A percentile compares a stretch with the other conserved stretches of the same genome.
Conservation (phyloP, 2,797 vertebrate genomes). For the Zalophus californianus region DNA sequence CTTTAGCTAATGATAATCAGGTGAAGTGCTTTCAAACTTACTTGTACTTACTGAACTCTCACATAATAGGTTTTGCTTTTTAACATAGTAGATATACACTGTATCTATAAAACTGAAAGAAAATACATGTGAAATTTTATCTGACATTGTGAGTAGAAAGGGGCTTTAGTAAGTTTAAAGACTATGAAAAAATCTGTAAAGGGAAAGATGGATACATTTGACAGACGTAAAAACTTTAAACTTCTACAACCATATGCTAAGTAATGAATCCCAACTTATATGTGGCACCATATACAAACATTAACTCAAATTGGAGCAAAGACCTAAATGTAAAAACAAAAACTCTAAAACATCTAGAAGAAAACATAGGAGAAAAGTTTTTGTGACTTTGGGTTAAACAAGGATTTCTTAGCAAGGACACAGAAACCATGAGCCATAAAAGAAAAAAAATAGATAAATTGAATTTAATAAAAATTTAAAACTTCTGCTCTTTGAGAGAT, state of each 20-base stretch:
- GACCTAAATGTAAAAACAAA: constrained; percentile 32
- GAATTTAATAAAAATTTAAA: not conserved
- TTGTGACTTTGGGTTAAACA: not conserved
- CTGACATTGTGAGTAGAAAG: not conserved
- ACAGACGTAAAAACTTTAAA: constrained; percentile 22
- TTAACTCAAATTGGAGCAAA: constrained; percentile 9
- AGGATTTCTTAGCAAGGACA: not conserved
- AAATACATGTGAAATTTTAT: not conserved
- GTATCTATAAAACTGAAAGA: constrained; percentile 48
- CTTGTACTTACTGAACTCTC: not conserved
- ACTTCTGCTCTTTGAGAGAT: constrained; percentile 8
- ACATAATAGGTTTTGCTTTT: constrained; percentile 4
- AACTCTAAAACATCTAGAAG: constrained; percentile 27
- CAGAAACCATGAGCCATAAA: not conserved
- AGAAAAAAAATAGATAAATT: not conserved
- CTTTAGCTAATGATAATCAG: not conserved
- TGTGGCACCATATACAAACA: not conserved
- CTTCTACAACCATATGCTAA: not conserved
- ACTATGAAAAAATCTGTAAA: not conserved
- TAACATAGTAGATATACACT: not conserved
- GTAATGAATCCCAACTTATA: not conserved
- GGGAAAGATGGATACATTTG: not conserved
- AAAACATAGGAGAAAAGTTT: not conserved
- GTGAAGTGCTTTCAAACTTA: not conserved
- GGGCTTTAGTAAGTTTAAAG: not conserved